phyloP scores from a whole-genome alignment of 2,888 invertebrate species.

The Hirtodrosophila cameraria region DNA sequence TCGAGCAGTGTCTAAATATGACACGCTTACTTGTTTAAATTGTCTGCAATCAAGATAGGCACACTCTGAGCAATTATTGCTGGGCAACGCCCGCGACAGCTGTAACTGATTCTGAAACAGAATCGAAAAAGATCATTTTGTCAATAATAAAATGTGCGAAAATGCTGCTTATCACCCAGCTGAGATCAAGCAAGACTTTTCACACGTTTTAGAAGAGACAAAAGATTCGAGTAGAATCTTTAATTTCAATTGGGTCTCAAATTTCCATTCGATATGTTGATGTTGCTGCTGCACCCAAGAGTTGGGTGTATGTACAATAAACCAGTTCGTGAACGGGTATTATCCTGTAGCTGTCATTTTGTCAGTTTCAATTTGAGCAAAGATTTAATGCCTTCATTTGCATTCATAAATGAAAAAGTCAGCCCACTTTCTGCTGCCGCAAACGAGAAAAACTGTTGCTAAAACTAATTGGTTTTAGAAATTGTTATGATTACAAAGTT shows the following conservation, averaged over 20 bases:
- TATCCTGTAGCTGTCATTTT: conserved; percentile 71
- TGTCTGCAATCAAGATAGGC: conserved; percentile 44
- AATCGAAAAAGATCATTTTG: conserved; percentile 40
- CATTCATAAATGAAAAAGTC: conserved; percentile 75
- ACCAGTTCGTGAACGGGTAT: conserved; percentile 52
- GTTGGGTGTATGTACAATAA: conserved; percentile 6
- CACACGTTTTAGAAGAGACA: conserved; percentile 42
- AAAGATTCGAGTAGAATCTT: conserved; percentile 23
- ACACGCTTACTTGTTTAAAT: not conserved
- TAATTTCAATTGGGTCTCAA: conserved; percentile 33
- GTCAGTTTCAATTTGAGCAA: conserved; percentile 73
- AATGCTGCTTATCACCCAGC: conserved; percentile 37
- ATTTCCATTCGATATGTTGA: conserved; percentile 29
- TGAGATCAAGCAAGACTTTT: conserved; percentile 52
- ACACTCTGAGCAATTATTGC: conserved; percentile 50
- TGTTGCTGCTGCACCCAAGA: conserved; percentile 31
- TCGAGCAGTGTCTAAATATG: no score
- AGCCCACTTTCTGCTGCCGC: conserved; percentile 53
- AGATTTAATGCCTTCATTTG: conserved; percentile 78
- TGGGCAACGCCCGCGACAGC: conserved; percentile 39
- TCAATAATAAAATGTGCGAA: conserved; percentile 47
- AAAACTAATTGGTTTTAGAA: conserved; percentile 74
- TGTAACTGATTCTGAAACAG: conserved; percentile 7
- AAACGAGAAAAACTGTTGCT: conserved; percentile 41
- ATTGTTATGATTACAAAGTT: conserved; percentile 79